Percentiles rank a stretch among this genome's conserved stretches.
Conservation (phyloP, 2,797 vertebrate species). For the Hemitrygon akajei region DNA sequence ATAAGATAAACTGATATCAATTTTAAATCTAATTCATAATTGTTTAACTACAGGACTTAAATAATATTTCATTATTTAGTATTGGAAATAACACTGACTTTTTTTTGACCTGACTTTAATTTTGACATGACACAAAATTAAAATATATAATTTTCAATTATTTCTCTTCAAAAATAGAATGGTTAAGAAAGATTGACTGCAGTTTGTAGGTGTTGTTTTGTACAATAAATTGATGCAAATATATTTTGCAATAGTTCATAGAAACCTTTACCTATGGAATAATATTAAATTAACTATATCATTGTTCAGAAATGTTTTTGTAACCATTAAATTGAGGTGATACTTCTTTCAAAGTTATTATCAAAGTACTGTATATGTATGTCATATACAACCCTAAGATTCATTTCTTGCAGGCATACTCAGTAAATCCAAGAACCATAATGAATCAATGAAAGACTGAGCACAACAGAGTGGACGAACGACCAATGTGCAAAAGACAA, state of each 20-base stretch:
- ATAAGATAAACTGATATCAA: not conserved
- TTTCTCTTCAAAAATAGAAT: not conserved
- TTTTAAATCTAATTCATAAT: slow-evolving; percentile 19
- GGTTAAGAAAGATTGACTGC: not conserved
- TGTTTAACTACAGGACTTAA: not conserved
- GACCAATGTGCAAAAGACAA: too few relatives aligned
- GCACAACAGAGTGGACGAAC: too few relatives aligned
- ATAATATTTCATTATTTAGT: not conserved
- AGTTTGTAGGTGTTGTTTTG: too few relatives aligned
- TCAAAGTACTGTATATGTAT: too few relatives aligned
- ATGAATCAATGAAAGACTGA: too few relatives aligned
- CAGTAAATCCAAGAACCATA: too few relatives aligned
- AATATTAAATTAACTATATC: not conserved
- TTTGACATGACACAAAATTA: not conserved
- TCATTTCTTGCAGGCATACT: too few relatives aligned
- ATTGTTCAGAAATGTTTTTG: not conserved
- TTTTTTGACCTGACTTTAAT: slow-evolving; percentile 9
- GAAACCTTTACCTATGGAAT: not conserved
- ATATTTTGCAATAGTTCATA: not conserved
- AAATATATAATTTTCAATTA: not conserved
- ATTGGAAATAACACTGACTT: not conserved
- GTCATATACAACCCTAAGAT: too few relatives aligned
- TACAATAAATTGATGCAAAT: not conserved
- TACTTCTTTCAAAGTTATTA: not conserved
- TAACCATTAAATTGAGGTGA: not conserved